Conservation (phyloP, 1,140 invertebrate genomes). For the Rhagoletis pomonella region DNA sequence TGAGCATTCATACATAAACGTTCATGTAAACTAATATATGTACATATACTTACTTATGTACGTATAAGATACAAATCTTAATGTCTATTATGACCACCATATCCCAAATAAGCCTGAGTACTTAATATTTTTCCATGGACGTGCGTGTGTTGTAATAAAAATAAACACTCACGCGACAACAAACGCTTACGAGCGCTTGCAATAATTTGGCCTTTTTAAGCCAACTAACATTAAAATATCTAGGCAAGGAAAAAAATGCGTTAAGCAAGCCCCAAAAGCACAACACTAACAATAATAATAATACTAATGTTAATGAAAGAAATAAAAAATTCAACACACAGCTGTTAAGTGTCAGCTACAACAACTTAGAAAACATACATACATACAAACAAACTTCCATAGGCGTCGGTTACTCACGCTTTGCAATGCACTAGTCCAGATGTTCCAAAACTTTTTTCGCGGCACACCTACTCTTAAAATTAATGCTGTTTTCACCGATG, state of each 20-base stretch:
- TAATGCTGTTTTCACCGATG: no score
- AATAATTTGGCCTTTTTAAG: constrained; percentile 22
- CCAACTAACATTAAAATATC: constrained; percentile 10
- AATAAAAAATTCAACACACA: background rate
- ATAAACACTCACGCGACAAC: background rate
- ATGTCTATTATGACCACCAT: background rate
- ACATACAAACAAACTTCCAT: background rate
- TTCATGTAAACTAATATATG: background rate
- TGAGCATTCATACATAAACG: background rate
- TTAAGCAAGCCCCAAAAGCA: background rate
- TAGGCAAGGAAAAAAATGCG: background rate
- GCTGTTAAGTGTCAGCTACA: background rate
- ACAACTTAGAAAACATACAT: background rate
- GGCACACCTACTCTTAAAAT: no score
- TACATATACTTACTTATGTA: no score
- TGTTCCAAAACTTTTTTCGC: no score
- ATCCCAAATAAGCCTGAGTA: constrained; percentile 12
- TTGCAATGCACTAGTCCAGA: background rate
- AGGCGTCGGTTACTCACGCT: background rate
- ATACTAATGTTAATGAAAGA: background rate
- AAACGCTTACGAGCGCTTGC: background rate
- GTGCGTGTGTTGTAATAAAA: background rate
- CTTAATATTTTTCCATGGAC: background rate
- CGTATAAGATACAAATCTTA: constrained; percentile 24
- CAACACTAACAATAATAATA: background rate